phyloP scores from a whole-genome alignment of 1,140 invertebrate species.

The Fopius arisanus region DNA sequence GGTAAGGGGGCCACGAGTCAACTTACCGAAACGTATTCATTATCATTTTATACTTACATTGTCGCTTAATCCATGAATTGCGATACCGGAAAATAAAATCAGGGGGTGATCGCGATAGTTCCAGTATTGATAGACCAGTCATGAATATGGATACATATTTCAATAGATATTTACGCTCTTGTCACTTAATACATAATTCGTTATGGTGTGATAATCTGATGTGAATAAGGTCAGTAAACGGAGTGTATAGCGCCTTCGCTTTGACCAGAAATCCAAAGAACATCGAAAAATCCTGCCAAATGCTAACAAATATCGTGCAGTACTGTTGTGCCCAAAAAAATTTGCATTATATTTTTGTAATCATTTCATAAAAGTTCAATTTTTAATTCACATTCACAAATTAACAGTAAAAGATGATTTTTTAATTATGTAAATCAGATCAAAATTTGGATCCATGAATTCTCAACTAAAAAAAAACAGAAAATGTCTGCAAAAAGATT shows the following conservation, averaged over 20 bases:
- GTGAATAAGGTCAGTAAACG: slow-evolving; percentile 48
- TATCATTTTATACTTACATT: slow-evolving; percentile 4
- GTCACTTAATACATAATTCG: background rate
- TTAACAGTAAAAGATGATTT: no score
- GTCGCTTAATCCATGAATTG: background rate
- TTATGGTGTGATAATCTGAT: slow-evolving; percentile 1
- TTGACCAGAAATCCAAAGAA: slow-evolving; percentile 31
- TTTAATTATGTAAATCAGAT: no score
- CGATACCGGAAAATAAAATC: background rate
- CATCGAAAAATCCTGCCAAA: background rate
- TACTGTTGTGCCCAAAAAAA: background rate
- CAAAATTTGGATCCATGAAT: no score
- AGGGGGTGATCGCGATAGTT: background rate
- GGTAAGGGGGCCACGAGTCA: slow-evolving; percentile 66
- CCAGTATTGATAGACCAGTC: background rate
- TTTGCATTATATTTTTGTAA: no score
- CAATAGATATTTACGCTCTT: background rate
- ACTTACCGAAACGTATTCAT: background rate
- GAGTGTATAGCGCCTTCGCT: slow-evolving; percentile 34
- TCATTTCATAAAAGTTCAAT: no score
- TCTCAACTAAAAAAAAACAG: no score
- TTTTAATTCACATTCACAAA: no score
- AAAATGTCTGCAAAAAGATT: no score
- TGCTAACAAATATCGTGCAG: background rate
- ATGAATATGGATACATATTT: background rate